phyloP scores from a whole-genome alignment of 2,797 vertebrate genomes.

The Mionectes olivaceus region DNA sequence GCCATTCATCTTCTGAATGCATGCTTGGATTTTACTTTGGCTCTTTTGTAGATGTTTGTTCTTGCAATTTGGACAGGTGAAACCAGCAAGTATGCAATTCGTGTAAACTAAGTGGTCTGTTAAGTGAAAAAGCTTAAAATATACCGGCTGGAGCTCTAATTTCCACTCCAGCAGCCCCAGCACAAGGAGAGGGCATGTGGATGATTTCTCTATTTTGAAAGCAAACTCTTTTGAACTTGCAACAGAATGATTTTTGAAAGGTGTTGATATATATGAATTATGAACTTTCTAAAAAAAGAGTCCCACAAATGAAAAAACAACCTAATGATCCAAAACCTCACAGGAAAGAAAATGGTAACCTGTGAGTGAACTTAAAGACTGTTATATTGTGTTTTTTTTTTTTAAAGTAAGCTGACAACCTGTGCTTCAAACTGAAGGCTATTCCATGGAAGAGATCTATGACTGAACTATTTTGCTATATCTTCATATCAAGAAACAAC shows the following conservation, averaged over 20 bases:
- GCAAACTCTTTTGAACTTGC: background rate
- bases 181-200: constrained; percentile 21
- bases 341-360: background rate
- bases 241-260: constrained; percentile 48
- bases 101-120: constrained; percentile 44
- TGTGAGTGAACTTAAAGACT: constrained; percentile 34
- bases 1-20: constrained; percentile 56
- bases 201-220: constrained; percentile 59
- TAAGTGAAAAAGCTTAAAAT: constrained; percentile 20
- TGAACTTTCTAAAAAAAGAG: constrained; percentile 40
- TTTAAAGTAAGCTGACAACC: background rate
- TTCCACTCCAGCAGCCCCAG: constrained; percentile 32
- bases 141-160: constrained; percentile 11
- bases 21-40: constrained; percentile 28
- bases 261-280: constrained; percentile 31
- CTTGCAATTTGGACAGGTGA: constrained; percentile 71
- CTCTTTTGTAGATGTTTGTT: constrained; percentile 61
- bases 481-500: background rate
- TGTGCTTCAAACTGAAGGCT: constrained; percentile 31
- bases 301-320: constrained; percentile 7
- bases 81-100: constrained; percentile 43
- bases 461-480: background rate
- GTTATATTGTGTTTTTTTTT: background rate
- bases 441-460: background rate
- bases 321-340: constrained; percentile 14